Evolutionary conservation across 2,888 invertebrate genomes (phyloP).

Genomic region (Lithodes maja): DNA sequence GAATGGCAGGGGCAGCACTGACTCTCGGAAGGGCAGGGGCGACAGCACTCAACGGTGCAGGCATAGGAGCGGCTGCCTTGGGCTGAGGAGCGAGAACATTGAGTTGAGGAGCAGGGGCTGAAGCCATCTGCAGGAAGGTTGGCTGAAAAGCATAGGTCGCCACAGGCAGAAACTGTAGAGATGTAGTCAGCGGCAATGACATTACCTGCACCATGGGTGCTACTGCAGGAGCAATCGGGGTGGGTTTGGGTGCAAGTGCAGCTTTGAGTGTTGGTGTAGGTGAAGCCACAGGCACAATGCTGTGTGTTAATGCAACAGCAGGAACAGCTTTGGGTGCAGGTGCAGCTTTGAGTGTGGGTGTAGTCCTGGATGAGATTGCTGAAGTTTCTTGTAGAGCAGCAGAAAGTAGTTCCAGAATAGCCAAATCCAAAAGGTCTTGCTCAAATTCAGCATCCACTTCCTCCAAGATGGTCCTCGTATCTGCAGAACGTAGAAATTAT

Average conservation of each 20-base stretch:
- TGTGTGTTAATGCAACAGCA: background rate
- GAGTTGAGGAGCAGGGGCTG: background rate
- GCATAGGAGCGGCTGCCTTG: background rate
- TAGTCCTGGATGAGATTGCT: background rate
- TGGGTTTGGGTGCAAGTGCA: background rate
- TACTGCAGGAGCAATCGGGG: background rate
- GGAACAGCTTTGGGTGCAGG: constrained; percentile 1
- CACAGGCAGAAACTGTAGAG: background rate
- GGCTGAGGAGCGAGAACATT: background rate
- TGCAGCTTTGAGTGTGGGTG: background rate
- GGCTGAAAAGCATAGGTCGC: background rate
- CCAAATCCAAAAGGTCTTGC: background rate
- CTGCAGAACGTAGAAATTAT: background rate
- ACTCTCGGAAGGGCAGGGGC: too few relatives aligned
- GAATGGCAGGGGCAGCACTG: too few relatives aligned
- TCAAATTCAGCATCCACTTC: background rate
- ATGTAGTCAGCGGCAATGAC: background rate
- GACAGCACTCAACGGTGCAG: background rate
- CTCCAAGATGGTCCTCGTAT: background rate
- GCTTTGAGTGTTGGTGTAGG: background rate
- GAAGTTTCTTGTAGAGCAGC: background rate
- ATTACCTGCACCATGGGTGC: background rate
- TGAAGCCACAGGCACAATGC: background rate
- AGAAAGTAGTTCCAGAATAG: background rate
- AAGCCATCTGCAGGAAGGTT: background rate